Evolutionary conservation across 2,113 vertebrate species (phyloP).

Genomic region (Orientallactaga bullata): DNA sequence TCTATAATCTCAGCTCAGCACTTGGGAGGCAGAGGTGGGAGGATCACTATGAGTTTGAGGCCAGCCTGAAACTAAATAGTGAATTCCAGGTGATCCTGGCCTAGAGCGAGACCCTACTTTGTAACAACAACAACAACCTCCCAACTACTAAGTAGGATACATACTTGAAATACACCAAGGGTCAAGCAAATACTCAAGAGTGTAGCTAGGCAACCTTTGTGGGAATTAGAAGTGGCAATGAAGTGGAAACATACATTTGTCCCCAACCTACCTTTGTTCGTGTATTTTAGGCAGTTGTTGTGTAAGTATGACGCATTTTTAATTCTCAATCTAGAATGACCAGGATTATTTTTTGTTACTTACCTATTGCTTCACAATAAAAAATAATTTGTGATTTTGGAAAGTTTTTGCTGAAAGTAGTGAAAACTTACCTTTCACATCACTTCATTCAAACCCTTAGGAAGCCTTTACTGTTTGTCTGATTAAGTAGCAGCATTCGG

Average conservation of each 20-base stretch:
- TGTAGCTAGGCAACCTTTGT: neutral
- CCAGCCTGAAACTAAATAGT: no score
- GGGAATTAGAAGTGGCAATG: neutral
- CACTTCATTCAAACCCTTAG: neutral
- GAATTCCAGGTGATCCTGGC: no score
- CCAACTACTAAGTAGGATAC: no score
- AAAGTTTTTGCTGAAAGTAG: neutral
- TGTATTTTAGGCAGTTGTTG: slow-evolving; percentile 15
- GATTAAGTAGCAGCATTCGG: neutral
- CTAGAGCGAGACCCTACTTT: no score
- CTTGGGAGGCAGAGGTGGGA: no score
- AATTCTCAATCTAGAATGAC: neutral
- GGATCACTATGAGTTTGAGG: no score
- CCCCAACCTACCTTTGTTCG: neutral
- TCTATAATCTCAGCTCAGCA: no score
- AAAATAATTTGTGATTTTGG: slow-evolving; percentile 8
- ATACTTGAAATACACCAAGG: no score
- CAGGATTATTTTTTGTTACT: neutral
- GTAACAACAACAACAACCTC: no score
- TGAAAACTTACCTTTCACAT: slow-evolving; percentile 19
- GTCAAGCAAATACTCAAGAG: neutral
- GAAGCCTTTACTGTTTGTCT: neutral
- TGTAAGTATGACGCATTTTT: neutral
- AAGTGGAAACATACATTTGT: neutral
- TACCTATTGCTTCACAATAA: neutral